Evolutionary conservation across 2,888 invertebrate species (phyloP).

Genomic region (Aleiodes testaceus): DNA sequence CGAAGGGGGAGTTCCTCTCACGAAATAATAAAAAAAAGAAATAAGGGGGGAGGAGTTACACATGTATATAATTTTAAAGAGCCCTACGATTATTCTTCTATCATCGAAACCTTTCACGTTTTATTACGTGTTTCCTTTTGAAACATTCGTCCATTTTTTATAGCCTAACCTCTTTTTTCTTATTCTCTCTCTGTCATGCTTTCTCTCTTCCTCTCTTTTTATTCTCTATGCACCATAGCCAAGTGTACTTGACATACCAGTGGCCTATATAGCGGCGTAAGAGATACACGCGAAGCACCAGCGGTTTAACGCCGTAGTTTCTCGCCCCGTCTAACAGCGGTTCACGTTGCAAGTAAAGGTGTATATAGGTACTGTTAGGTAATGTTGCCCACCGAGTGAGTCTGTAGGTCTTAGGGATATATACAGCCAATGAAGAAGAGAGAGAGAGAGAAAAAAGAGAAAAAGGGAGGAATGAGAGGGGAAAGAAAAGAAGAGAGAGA

Average conservation of each 20-base stretch:
- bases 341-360: constrained; percentile 47
- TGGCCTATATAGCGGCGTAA: constrained; percentile 44
- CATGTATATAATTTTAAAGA: neutral
- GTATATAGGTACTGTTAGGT: constrained; percentile 65
- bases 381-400: constrained; percentile 59
- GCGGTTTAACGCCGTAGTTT: constrained; percentile 43
- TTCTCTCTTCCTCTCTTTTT: neutral
- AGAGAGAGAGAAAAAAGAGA: constrained; percentile 34
- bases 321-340: constrained; percentile 40
- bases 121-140: too few relatives aligned
- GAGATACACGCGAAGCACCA: constrained; percentile 46
- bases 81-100: neutral
- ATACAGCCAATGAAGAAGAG: constrained; percentile 33
- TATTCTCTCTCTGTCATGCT: too few relatives aligned
- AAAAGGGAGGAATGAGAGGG: constrained; percentile 22
- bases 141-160: too few relatives aligned
- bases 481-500: constrained; percentile 40
- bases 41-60: neutral
- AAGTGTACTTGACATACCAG: constrained; percentile 40
- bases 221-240: constrained; percentile 35
- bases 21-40: too few relatives aligned
- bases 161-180: too few relatives aligned
- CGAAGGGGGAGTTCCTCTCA: constrained; percentile 16
- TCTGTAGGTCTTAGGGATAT: constrained; percentile 62
- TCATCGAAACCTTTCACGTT: too few relatives aligned